These are phyloP conservation scores for Caloenas nicobarica DNA, from an alignment of 2,113 vertebrate species.

Conservation along the genomic window DNA sequence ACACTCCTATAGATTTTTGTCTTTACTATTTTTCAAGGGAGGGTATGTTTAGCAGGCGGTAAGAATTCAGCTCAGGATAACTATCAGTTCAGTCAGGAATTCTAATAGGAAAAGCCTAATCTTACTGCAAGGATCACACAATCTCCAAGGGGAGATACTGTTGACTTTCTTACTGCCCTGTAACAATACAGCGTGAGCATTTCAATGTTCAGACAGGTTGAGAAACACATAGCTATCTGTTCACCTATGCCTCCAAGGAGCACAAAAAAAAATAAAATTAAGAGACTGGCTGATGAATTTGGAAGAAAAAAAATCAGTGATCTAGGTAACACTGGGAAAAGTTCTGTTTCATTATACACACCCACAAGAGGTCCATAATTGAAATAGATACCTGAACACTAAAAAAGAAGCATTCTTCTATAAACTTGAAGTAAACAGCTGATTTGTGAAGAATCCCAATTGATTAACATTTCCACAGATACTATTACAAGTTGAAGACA, in stretches of 20 bases:
- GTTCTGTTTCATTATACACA: not conserved
- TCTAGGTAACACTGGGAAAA: not conserved
- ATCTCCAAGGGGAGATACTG: not conserved
- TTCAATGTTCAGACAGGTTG: not conserved
- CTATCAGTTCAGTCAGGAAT: not conserved
- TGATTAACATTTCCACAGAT: not conserved
- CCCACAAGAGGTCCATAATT: not conserved
- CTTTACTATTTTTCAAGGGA: not conserved
- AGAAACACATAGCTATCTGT: not conserved
- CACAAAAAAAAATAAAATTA: not conserved
- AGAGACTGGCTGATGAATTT: not conserved
- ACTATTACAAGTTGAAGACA: not conserved
- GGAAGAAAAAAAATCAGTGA: not conserved
- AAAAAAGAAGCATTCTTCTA: not conserved
- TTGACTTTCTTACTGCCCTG: not conserved
- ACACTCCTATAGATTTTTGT: not conserved
- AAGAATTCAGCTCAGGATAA: not conserved
- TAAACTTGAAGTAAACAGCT: not conserved
- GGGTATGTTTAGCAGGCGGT: not conserved
- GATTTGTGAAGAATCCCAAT: not conserved
- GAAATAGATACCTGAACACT: not conserved
- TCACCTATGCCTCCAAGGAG: not conserved
- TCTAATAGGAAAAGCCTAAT: not conserved
- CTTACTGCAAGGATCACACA: not conserved
- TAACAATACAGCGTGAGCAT: fast-evolving